A percentile compares a stretch with the other conserved stretches of the same genome.
phyloP scores from a whole-genome alignment of 2,113 vertebrate genomes.

The Seriola quinqueradiata region DNA sequence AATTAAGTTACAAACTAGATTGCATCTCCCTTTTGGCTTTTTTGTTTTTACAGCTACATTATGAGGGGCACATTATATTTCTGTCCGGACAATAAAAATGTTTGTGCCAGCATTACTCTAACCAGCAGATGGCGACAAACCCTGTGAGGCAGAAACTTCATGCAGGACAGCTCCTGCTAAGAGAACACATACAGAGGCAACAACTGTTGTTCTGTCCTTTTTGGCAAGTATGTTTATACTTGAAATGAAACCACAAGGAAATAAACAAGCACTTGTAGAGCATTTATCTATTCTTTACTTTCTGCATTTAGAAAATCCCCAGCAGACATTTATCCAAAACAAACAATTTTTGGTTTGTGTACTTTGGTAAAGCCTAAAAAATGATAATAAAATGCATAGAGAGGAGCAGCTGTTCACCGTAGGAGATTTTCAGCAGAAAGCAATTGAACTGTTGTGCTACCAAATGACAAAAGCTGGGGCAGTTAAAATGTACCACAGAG shows the following conservation, averaged over 20 bases:
- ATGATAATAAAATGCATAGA: neutral
- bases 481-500: neutral
- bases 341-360: slow-evolving; percentile 15
- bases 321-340: slow-evolving; percentile 10
- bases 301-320: neutral
- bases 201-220: slow-evolving; percentile 45
- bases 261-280: slow-evolving; percentile 1
- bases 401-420: neutral
- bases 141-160: neutral
- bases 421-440: neutral
- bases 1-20: no score
- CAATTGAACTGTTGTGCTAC: neutral
- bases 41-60: neutral
- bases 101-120: neutral
- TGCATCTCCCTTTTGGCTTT: no score
- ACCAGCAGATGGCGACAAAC: slow-evolving; percentile 74
- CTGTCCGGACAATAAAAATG: neutral
- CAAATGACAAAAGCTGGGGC: neutral
- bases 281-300: neutral
- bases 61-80: neutral
- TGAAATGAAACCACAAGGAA: neutral
- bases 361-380: neutral
- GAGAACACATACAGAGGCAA: slow-evolving; percentile 37
- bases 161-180: neutral
- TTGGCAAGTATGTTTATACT: slow-evolving; percentile 2